Conservation (phyloP, 2,797 vertebrate genomes). For the Microctenopoma stevenorrisi region DNA sequence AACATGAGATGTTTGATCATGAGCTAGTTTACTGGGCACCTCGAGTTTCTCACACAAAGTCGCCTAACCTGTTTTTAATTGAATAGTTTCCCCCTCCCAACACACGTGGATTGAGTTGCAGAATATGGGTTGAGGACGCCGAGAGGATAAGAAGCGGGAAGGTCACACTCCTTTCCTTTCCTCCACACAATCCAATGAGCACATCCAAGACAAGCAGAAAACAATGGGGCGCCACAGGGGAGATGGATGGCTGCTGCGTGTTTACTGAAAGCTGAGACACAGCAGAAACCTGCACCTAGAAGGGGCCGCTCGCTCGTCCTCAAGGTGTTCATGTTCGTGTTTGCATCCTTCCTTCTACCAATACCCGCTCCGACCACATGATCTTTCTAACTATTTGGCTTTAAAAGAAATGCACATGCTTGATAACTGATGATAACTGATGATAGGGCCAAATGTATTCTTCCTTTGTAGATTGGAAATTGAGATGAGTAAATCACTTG, state of each 20-base stretch:
- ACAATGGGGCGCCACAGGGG: slow-evolving; percentile 67
- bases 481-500: slow-evolving; percentile 23
- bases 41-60: slow-evolving; percentile 12
- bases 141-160: slow-evolving; percentile 64
- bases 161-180: slow-evolving; percentile 73
- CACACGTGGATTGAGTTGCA: slow-evolving; percentile 69
- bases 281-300: slow-evolving; percentile 55
- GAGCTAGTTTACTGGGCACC: not conserved
- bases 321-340: slow-evolving; percentile 53
- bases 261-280: slow-evolving; percentile 68
- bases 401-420: slow-evolving; percentile 21
- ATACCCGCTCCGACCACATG: slow-evolving; percentile 34
- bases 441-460: slow-evolving; percentile 4
- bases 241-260: slow-evolving; percentile 75
- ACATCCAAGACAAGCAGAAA: slow-evolving; percentile 61
- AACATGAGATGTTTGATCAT: slow-evolving; percentile 25
- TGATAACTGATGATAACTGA: slow-evolving; percentile 14
- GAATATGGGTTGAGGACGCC: slow-evolving; percentile 58
- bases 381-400: slow-evolving; percentile 30
- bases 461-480: slow-evolving; percentile 17
- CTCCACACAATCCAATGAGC: slow-evolving; percentile 59
- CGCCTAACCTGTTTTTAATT: slow-evolving; percentile 24
- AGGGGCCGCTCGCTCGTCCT: slow-evolving; percentile 36
- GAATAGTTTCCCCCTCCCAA: slow-evolving; percentile 37
- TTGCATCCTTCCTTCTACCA: slow-evolving; percentile 41